These are phyloP conservation scores for Lateolabrax maculatus DNA, from an alignment of 2,797 vertebrate genomes.

Conservation along the genomic window DNA sequence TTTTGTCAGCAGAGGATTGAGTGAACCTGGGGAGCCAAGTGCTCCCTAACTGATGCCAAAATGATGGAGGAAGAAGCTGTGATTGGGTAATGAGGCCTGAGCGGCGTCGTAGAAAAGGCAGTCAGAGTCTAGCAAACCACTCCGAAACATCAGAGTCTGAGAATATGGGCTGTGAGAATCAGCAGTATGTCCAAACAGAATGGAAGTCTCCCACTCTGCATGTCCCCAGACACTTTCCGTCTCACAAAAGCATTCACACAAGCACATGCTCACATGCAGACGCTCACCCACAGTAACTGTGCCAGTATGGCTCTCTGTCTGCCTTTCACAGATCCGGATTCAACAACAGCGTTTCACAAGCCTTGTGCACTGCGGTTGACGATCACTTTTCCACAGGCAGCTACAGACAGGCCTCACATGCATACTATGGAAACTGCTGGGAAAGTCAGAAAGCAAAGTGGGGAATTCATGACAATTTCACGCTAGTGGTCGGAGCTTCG, in stretches of 20 bases:
- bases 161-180: conserved; percentile 75
- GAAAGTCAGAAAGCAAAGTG: conserved; percentile 42
- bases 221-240: conserved; percentile 78
- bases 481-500: conserved; percentile 40
- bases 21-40: conserved; percentile 50
- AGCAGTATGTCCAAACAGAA: conserved; percentile 86
- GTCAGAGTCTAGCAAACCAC: conserved; percentile 51
- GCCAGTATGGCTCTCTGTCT: conserved; percentile 53
- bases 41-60: conserved; percentile 63
- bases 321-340: conserved; percentile 48
- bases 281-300: conserved; percentile 42
- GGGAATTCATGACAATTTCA: conserved; percentile 25
- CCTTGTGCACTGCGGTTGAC: conserved; percentile 19
- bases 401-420: conserved; percentile 22
- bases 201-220: conserved; percentile 84
- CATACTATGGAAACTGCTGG: conserved; percentile 31
- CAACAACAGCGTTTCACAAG: conserved; percentile 24
- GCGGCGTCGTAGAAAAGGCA: conserved; percentile 41
- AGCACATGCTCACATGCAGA: conserved; percentile 65
- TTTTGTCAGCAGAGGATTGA: conserved; percentile 52
- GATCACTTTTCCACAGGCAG: conserved; percentile 54
- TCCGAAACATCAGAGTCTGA: conserved; percentile 65
- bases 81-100: conserved; percentile 74
- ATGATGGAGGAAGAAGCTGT: conserved; percentile 62
- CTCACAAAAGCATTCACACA: conserved; percentile 64